Evolutionary conservation across 2,888 invertebrate genomes (phyloP).

Genomic region (Agonopterix heracliana): DNA sequence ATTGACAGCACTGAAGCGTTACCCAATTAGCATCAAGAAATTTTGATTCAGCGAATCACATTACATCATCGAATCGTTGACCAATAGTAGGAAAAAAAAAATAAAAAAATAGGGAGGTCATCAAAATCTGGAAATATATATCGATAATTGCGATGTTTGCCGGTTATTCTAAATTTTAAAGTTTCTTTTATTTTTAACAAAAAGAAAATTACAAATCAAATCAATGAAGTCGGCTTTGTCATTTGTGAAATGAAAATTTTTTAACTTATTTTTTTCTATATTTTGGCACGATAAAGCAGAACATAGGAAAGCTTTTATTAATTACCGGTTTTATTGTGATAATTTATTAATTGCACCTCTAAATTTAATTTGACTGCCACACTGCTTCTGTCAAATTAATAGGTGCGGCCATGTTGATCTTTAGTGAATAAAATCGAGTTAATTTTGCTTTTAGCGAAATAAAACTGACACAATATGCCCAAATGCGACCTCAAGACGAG

Average conservation of each 20-base stretch:
- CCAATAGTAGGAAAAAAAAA: no score
- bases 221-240: no score
- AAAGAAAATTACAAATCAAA: no score
- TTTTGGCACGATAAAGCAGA: no score
- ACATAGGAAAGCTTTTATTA: background rate
- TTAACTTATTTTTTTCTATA: no score
- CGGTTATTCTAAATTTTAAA: no score
- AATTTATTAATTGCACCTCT: background rate
- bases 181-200: no score
- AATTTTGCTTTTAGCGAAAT: conserved; percentile 65
- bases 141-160: no score
- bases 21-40: background rate
- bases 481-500: conserved; percentile 97
- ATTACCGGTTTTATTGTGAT: background rate
- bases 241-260: no score
- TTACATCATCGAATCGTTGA: no score
- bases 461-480: conserved; percentile 85
- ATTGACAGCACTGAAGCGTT: background rate
- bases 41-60: background rate
- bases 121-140: no score
- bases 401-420: conserved; percentile 81
- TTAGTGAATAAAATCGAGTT: conserved; percentile 68
- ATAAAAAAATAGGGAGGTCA: no score
- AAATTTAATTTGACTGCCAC: conserved; percentile 18
- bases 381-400: conserved; percentile 59